Percentiles rank a stretch among this genome's conserved stretches.
These are phyloP conservation scores for Bombus waltoni DNA, from an alignment of 1,140 invertebrate genomes.

Conservation along the genomic window DNA sequence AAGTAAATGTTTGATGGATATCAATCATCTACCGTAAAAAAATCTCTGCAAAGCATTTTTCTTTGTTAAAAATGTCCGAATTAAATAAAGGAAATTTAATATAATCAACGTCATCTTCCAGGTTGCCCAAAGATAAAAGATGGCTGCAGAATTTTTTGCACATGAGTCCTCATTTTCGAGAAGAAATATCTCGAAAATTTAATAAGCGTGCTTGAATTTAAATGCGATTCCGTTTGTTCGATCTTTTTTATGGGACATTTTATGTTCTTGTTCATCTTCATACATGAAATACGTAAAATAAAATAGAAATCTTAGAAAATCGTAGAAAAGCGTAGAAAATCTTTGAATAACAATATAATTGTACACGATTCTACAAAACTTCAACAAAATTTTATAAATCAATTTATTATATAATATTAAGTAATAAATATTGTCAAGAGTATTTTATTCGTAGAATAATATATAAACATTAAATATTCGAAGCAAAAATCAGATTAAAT, in stretches of 20 bases:
- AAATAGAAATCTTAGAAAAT: too few species aligned
- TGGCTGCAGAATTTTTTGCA: neutral
- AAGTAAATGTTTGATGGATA: too few species aligned
- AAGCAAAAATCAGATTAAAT: too few species aligned
- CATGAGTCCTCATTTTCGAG: neutral
- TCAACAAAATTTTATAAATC: too few species aligned
- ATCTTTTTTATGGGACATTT: neutral
- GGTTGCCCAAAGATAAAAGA: neutral
- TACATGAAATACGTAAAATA: neutral
- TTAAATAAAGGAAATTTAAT: neutral
- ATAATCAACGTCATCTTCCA: neutral
- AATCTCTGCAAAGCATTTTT: neutral
- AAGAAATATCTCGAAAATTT: neutral
- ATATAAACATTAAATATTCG: too few species aligned
- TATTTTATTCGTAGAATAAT: too few species aligned
- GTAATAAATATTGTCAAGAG: neutral
- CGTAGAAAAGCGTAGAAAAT: too few species aligned
- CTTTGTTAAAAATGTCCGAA: neutral
- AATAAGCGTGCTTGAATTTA: neutral
- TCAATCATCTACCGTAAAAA: neutral
- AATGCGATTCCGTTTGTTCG: neutral
- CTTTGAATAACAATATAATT: too few species aligned
- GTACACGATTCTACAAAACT: too few species aligned
- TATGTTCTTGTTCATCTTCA: neutral
- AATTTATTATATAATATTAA: neutral